Base-by-base conservation (phyloP, 2,113 vertebrate genomes). In the Ardeotis arabs region DNA sequence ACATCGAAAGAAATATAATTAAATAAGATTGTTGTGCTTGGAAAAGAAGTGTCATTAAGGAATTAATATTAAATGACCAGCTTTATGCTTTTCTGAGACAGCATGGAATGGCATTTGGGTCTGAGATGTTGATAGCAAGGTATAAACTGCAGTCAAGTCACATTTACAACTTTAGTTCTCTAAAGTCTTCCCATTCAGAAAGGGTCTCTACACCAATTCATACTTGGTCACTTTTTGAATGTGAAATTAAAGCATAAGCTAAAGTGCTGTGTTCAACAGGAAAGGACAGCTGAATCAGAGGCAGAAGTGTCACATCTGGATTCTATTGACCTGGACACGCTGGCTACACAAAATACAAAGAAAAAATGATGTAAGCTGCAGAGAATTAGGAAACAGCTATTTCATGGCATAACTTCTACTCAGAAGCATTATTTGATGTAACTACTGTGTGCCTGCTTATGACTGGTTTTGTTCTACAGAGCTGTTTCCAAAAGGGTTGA, bases 61-160 rank as follows among this genome's bases (percentile, higher is more conserved):
- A 87, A 82, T 84, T 73, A 58, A 56, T 66, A 59, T 45, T 64
- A 92, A 35, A 52, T 37, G 52, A 75, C 13, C 29, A 67, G 25
- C 29, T 92, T 12, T 2, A 49, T 37, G 33, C 19, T 93, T 80
- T 93, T 67, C 47, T 89, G 39, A 29, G n/a, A 73, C 13, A 87
- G 31, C 31, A 31, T 12, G 11, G 35, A 76, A 66, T 47, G n/a
- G 5, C 70, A 73, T 93, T 74, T 95, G 41, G 14, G 20, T 66
- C 76, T 44, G 39, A 82, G 37, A 76, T 74, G 41, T 39, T 62
- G 58, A 62, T 35, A 91, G 50, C 18, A 91, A 91, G 19, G 22
- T 85, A 69, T 66, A 76, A 96, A 95, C 15, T 85, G 45, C 55
- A 83, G 37, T 87, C 87, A 84, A 88, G 37, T 77, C 60, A 79